phyloP scores from a whole-genome alignment of 2,888 invertebrate genomes.

The Caenorhabditis uteleia region DNA sequence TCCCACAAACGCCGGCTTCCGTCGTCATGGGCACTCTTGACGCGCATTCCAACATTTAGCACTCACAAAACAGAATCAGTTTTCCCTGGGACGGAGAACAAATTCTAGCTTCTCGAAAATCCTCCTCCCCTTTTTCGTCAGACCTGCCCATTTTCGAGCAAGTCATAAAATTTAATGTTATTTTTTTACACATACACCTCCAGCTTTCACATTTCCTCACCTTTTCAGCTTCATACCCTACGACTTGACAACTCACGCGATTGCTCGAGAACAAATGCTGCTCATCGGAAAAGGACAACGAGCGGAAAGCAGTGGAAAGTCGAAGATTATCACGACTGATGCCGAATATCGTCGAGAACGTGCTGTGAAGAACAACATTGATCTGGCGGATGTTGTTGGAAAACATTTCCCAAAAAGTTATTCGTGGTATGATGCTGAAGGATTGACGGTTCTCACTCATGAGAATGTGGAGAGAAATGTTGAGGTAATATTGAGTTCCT shows the following conservation, averaged over 20 bases:
- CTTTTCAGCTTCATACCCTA: slow-evolving; percentile 33
- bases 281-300: slow-evolving; percentile 3
- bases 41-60: too few species aligned
- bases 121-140: too few species aligned
- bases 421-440: slow-evolving; percentile 24
- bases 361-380: neutral
- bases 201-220: neutral
- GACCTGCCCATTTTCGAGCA: too few species aligned
- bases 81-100: too few species aligned
- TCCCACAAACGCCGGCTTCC: too few species aligned
- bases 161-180: neutral
- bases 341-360: slow-evolving; percentile 18
- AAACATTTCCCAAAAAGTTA: slow-evolving; percentile 19
- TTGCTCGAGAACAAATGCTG: slow-evolving; percentile 25
- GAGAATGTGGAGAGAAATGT: neutral
- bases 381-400: slow-evolving; percentile 13
- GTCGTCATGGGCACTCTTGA: too few species aligned
- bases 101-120: too few species aligned
- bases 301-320: neutral
- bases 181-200: slow-evolving; percentile 6
- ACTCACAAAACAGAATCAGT: too few species aligned
- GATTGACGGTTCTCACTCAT: slow-evolving; percentile 22
- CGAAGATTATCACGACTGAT: slow-evolving; percentile 8
- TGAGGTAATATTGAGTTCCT: neutral
- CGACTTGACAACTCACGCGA: slow-evolving; percentile 34